Percentiles rank a stretch among this genome's conserved stretches.
These are phyloP conservation scores for Lepus americanus DNA, from an alignment of 2,113 vertebrate species.

Conservation along the genomic window DNA sequence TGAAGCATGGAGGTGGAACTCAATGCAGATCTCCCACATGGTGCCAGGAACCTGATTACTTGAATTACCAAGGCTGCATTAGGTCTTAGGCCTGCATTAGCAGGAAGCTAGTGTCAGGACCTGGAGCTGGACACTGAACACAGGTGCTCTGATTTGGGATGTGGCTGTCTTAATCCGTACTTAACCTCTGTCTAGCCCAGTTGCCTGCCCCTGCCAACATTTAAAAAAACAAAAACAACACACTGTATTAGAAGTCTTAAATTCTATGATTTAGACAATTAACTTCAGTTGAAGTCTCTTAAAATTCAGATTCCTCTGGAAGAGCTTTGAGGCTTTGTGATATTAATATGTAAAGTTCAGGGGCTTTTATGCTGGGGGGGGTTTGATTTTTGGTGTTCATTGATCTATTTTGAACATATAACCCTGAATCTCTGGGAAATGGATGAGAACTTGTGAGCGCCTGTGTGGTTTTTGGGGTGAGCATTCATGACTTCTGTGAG, in stretches of 20 bases:
- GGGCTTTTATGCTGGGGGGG: background rate
- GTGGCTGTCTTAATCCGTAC: too few species aligned
- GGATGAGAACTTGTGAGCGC: background rate
- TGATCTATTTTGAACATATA: slow-evolving; percentile 33
- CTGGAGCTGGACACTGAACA: too few species aligned
- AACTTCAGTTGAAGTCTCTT: slow-evolving; percentile 47
- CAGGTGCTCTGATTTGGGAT: too few species aligned
- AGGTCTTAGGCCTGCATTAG: too few species aligned
- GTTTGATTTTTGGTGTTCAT: slow-evolving; percentile 25
- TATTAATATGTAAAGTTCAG: slow-evolving; percentile 28
- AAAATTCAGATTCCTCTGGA: slow-evolving; percentile 35
- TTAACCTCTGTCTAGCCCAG: too few species aligned
- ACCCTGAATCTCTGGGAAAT: slow-evolving; percentile 53
- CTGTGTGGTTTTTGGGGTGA: background rate
- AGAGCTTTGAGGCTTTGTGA: slow-evolving; percentile 42
- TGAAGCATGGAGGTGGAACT: too few species aligned
- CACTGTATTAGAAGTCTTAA: background rate
- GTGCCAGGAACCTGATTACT: too few species aligned
- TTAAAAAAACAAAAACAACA: background rate
- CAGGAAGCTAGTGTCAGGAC: too few species aligned
- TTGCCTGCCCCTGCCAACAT: background rate
- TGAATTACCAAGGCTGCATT: too few species aligned
- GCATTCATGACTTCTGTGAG: background rate
- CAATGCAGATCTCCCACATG: too few species aligned
- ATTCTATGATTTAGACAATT: slow-evolving; percentile 47